phyloP scores from a whole-genome alignment of 2,888 invertebrate genomes.

The Epiperipatus broadwayi region DNA sequence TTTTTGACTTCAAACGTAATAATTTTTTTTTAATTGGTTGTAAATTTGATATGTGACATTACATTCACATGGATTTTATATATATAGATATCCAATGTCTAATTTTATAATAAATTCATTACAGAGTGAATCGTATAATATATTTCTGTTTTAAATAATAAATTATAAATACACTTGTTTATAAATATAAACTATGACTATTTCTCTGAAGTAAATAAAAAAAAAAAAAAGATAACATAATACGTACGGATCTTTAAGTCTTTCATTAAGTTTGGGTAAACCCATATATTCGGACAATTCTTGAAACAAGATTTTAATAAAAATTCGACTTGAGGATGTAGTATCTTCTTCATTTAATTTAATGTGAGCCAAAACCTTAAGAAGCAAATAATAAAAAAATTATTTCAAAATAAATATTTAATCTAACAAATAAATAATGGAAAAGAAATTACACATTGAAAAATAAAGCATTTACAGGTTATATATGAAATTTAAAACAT shows the following conservation, averaged over 20 bases:
- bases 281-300: slow-evolving; percentile 94
- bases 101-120: no score
- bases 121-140: slow-evolving; percentile 11
- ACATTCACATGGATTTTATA: not conserved
- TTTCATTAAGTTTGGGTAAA: slow-evolving; percentile 63
- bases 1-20: no score
- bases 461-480: no score
- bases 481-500: no score
- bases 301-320: slow-evolving; percentile 84
- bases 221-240: not conserved
- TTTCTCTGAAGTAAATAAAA: not conserved
- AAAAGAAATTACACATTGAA: slow-evolving; percentile 5
- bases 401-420: no score
- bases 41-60: no score
- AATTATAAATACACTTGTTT: slow-evolving; percentile 12
- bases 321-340: slow-evolving; percentile 87
- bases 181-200: not conserved
- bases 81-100: not conserved
- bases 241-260: slow-evolving; percentile 71
- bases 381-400: no score
- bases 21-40: no score
- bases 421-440: no score
- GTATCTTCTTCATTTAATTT: slow-evolving; percentile 90
- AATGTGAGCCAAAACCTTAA: slow-evolving; percentile 58
- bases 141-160: not conserved